Base-by-base conservation (phyloP, 2,113 vertebrate genomes). In the Amblyornis subalaris region DNA sequence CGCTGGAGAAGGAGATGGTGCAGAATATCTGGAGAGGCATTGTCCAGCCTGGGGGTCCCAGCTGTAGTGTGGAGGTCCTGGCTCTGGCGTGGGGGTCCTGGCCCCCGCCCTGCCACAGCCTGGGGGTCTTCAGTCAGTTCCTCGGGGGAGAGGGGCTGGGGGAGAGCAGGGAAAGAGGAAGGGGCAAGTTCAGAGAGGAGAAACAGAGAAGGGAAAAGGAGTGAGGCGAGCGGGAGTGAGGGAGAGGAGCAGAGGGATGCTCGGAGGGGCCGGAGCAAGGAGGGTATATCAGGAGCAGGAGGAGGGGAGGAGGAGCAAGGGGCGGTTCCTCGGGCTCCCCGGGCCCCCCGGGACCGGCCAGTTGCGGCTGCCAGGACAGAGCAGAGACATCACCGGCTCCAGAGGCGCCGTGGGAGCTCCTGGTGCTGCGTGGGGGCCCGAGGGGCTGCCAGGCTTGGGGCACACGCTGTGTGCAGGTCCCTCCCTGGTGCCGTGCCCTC, bases 11-110 rank as follows among this genome's bases (percentile, higher is more conserved):
- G 33, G 99, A 99, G 96, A 99, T 96, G 87, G 99, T 99, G 97
- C 99, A 99, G 96, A 99, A 98, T 90, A 99, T 99, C 93, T 99
- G 98, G 95, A 99, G 98, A 12, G 99, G 99, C 99, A 99, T 99
- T 35, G 38, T 82, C 64, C 61, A 3, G 76, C 3, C 28, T 7
- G 70, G 53, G 53, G 55, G 38, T 58, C 79, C 53, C 21, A 1
- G 79, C 23, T 19, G 13, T 2, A 4, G 35, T 1, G 31, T 26
- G 84, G 62, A 23, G 36, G 47, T 73, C 79, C 71, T 7, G 14
- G 70, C 72, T 57, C 17, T 6, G 11, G 3, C 0, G 7, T 14
- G 50, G 69, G 48, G 53, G 50, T 75, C 65, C 65, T 29, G 31
- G 14, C 19, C 24, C 29, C 25, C 2, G 6, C 24, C 45, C 48